Base-by-base conservation (phyloP, 2,888 invertebrate genomes). In the Urechis unicinctus region DNA sequence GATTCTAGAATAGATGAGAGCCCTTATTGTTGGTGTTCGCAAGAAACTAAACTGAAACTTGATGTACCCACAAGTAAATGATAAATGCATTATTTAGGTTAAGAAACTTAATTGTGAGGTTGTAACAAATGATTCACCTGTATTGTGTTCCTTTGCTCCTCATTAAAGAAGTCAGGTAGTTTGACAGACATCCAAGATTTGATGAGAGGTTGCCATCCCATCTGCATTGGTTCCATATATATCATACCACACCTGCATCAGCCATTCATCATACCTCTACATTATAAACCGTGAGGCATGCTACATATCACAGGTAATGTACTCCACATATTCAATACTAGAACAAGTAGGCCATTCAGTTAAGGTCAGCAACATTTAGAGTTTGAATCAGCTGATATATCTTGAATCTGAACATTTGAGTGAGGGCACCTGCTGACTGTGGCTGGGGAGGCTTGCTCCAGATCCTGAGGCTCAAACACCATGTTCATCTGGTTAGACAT, bases 371-470 rank as follows among this genome's bases (percentile, higher is more conserved):
- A n/a, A n/a, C n/a, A n/a, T n/a, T n/a, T n/a, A 36, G 36, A 17
- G 36, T 13, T 36, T 13, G 9, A 17, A 17, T 36, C 36, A 36
- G 36, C 9, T 36, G 36, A 36, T 36, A 17, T 9, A 13, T 36
- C 9, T 13, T 36, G 36, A 36, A 36, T 13, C 5, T 49, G 2
- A n/a, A 17, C 9, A 17, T 30, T n/a, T 44, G 44, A 58, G n/a
- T n/a, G n/a, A n/a, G n/a, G n/a, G n/a, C n/a, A n/a, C 61, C 67
- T 70, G 69, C 76, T 77, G 52, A 78, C 76, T 28, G 78, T 78
- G 49, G 78, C 78, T 31, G 78, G 77, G 0, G 75, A 76, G 22
- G 78, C 78, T 55, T 77, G 76, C 60, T 77, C 77, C 50, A 78
- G 61, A 57, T 78, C 75, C 60, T 72, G 70, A 6, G 74, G 73